Conservation (phyloP, 2,888 invertebrate genomes). For the Heliconius sara region DNA sequence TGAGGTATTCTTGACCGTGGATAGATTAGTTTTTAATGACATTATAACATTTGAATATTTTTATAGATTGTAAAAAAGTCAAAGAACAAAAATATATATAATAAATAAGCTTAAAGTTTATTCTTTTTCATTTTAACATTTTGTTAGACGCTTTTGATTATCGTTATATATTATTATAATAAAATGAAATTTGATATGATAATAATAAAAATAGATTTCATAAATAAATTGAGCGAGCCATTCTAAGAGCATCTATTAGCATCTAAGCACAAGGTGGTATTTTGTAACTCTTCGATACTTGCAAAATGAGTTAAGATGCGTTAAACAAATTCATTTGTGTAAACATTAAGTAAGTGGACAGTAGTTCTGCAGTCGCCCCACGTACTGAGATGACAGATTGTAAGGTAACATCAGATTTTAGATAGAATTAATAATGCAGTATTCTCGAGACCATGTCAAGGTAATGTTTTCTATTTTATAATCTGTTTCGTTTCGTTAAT, state of each 20-base stretch:
- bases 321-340: constrained; percentile 65
- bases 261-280: constrained; percentile 27
- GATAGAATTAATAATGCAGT: constrained; percentile 37
- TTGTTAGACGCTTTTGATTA: not conserved
- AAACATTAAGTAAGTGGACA: constrained; percentile 62
- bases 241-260: constrained; percentile 37
- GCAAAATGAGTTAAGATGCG: constrained; percentile 51
- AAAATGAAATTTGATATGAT: not conserved
- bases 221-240: constrained; percentile 22
- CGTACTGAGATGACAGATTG: constrained; percentile 41
- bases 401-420: constrained; percentile 38
- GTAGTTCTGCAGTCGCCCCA: constrained; percentile 44
- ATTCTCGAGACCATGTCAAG: constrained; percentile 36
- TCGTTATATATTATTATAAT: not conserved
- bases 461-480: constrained; percentile 18
- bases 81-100: not conserved
- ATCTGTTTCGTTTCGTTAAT: not conserved
- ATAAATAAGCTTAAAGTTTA: not conserved
- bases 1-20: constrained; percentile 33
- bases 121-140: not conserved
- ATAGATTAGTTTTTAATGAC: constrained; percentile 35
- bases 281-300: constrained; percentile 44
- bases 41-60: not conserved
- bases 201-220: constrained; percentile 18
- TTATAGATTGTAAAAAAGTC: constrained; percentile 2